Percentiles rank a stretch among this genome's conserved stretches.
phyloP scores from a whole-genome alignment of 2,888 invertebrate species.

The Folsomia candida region DNA sequence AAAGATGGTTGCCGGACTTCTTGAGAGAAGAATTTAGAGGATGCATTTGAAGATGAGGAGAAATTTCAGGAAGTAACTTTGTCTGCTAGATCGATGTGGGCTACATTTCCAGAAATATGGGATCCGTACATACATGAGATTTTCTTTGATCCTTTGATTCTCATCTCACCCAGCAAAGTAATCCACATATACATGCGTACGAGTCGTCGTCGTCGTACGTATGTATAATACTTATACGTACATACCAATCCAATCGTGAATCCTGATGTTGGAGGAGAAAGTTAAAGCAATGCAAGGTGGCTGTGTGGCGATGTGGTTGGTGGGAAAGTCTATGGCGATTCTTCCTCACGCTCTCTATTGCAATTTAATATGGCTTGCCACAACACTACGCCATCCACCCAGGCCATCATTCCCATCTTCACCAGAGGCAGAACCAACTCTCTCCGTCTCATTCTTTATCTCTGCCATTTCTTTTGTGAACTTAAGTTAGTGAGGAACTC shows the following conservation, averaged over 20 bases:
- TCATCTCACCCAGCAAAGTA: constrained; percentile 6
- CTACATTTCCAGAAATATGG: background rate
- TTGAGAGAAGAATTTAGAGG: no score
- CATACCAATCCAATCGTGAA: constrained; percentile 14
- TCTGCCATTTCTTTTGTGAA: constrained; percentile 19
- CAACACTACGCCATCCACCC: background rate
- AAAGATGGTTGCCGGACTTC: no score
- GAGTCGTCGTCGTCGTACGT: constrained; percentile 8
- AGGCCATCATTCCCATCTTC: background rate
- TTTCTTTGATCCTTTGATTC: constrained; percentile 19
- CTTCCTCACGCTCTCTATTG: background rate
- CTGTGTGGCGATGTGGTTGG: background rate
- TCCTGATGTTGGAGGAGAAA: constrained; percentile 5
- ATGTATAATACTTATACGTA: no score
- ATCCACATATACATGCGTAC: background rate
- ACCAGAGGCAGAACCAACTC: background rate
- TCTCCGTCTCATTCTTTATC: constrained; percentile 16
- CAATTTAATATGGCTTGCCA: background rate
- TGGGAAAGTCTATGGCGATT: background rate
- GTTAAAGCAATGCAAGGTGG: background rate
- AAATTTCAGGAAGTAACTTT: no score
- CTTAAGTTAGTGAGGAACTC: constrained; percentile 16
- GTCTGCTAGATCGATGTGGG: no score
- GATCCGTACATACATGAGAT: background rate
- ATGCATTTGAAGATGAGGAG: no score